A percentile compares a stretch with the other conserved stretches of the same genome.
Evolutionary conservation across 2,113 vertebrate genomes (phyloP).

Genomic region (Tricholaema leucomelas): DNA sequence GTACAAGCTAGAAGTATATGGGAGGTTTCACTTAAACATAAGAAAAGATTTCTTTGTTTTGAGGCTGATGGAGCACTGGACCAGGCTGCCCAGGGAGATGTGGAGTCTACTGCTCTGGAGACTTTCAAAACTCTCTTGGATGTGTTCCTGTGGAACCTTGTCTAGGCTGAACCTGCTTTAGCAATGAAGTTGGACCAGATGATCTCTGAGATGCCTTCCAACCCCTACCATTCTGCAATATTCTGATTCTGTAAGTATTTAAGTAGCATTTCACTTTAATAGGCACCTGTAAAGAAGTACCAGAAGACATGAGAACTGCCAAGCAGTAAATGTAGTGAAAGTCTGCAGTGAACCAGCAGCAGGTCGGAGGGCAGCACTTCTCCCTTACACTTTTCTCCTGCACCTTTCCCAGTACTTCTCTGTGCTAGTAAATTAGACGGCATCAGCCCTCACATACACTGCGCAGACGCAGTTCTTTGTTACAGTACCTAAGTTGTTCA

Average conservation of each 20-base stretch:
- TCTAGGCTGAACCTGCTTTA: too few species aligned
- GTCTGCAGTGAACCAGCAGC: neutral
- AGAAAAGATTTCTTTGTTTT: too few species aligned
- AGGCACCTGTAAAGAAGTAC: neutral
- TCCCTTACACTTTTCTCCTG: neutral
- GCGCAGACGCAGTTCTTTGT: neutral
- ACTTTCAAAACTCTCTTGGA: too few species aligned
- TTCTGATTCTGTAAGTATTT: neutral
- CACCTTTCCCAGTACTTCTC: neutral
- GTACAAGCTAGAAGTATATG: too few species aligned
- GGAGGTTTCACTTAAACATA: too few species aligned
- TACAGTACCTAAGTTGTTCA: neutral
- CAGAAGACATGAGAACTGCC: neutral
- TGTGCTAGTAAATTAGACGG: neutral
- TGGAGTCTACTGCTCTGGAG: too few species aligned
- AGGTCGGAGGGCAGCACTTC: neutral
- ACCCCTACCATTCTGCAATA: too few species aligned
- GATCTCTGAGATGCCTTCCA: too few species aligned
- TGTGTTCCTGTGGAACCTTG: too few species aligned
- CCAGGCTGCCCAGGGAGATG: too few species aligned
- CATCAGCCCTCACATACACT: neutral
- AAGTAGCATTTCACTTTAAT: neutral
- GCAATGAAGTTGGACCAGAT: too few species aligned
- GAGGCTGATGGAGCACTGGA: too few species aligned
- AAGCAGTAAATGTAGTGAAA: accelerated